Conservation (phyloP, 2,797 vertebrate species). For the Intellagama lesueurii region DNA sequence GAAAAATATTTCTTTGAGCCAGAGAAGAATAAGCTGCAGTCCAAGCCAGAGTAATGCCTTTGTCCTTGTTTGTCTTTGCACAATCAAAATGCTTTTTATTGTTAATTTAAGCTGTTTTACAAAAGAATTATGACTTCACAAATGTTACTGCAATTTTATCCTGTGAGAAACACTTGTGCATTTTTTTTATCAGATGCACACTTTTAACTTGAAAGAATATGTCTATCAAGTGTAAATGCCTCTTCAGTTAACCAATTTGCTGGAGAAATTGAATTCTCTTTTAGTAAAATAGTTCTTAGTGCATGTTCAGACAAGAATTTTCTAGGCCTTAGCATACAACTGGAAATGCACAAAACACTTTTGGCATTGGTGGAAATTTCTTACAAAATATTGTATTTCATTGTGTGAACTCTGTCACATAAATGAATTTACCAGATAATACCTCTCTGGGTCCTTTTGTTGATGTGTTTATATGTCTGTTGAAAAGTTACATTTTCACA, state of each 20-base stretch:
- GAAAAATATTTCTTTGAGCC: conserved; percentile 95
- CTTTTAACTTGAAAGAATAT: conserved; percentile 26
- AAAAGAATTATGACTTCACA: conserved; percentile 54
- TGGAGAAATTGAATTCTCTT: conserved; percentile 37
- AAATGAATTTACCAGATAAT: background rate
- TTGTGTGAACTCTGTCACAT: background rate
- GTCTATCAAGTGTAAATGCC: background rate
- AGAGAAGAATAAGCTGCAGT: conserved; percentile 89
- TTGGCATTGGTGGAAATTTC: background rate
- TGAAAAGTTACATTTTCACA: background rate
- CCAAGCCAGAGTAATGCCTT: conserved; percentile 78
- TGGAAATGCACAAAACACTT: background rate
- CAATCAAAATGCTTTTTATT: background rate
- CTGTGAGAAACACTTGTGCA: conserved; percentile 39
- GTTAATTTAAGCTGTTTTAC: conserved; percentile 48
- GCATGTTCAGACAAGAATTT: background rate
- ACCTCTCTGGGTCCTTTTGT: background rate
- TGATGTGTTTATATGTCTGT: background rate
- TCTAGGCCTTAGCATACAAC: conserved; percentile 26
- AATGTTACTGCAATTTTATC: conserved; percentile 43
- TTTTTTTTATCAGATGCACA: conserved; percentile 30
- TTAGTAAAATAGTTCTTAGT: conserved; percentile 3
- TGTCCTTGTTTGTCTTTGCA: background rate
- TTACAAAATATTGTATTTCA: background rate
- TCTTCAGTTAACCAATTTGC: conserved; percentile 27